A percentile compares a stretch with the other conserved stretches of the same genome.
phyloP scores from a whole-genome alignment of 2,888 invertebrate species.

The Drosophila merina region DNA sequence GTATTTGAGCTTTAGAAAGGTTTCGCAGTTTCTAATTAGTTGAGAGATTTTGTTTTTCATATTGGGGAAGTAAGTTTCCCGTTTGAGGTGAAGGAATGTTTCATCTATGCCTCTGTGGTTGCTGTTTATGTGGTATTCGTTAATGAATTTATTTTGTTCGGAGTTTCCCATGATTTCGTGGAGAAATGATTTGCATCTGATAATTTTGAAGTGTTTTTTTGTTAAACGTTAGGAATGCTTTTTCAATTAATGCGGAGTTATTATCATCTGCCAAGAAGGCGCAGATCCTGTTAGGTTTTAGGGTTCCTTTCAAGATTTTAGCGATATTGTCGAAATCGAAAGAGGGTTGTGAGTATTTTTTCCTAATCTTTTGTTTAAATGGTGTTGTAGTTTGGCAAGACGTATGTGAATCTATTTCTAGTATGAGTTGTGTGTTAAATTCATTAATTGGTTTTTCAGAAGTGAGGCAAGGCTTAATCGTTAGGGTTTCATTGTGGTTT shows the following conservation, averaged over 20 bases:
- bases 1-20: constrained; percentile 2
- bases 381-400: too few species aligned
- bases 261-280: too few species aligned
- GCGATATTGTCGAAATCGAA: too few species aligned
- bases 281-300: too few species aligned
- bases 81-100: constrained; percentile 6
- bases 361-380: too few species aligned
- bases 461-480: not conserved
- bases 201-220: not conserved
- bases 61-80: not conserved
- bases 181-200: not conserved
- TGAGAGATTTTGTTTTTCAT: constrained; percentile 6
- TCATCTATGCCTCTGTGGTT: not conserved
- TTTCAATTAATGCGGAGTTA: not conserved
- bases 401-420: too few species aligned
- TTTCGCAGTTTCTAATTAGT: constrained; percentile 11
- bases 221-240: not conserved
- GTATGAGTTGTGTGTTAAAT: not conserved
- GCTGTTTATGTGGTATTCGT: constrained; percentile 6
- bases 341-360: too few species aligned
- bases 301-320: too few species aligned
- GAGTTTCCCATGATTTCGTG: not conserved
- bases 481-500: not conserved
- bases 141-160: not conserved
- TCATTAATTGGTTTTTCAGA: not conserved